Base-by-base conservation (phyloP, 2,797 vertebrate genomes). In the Xiphophorus birchmanni region DNA sequence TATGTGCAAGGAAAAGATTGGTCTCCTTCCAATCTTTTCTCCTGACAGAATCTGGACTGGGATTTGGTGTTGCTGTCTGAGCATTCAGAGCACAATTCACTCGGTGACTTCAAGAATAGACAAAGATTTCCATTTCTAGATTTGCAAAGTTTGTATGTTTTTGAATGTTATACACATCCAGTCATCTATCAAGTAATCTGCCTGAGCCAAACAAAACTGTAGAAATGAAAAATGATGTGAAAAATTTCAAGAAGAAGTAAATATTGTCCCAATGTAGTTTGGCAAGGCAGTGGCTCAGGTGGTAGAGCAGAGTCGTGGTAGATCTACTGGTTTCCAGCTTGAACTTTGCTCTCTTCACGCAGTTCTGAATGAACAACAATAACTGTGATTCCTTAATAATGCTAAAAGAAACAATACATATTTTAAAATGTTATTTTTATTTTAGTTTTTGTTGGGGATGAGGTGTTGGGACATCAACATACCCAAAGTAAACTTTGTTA, bases 81-180 rank as follows among this genome's bases (percentile, higher is more conserved):
- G 88, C 60, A 73, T 82, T 74, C 21, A 77, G 85, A 91, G 90
- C 77, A 52, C 84, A 58, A 50, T 65, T 77, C 67, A 80, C 81
- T 29, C 69, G 11, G 10, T 91, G 91, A 90, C 89, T 85, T 87
- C 78, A 73, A 54, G 50, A 10, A 54, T 54, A 32, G 56, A 29
- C n/a, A 60, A 60, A 56, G 10, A 56, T 56, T 29, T 32, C 12
- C 3, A 32, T 15, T 60, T 15, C 11, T 60, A 29, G 12, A 60
- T 26, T 7, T 29, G 56, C 4, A 29, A 58, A 29, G 29, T 13
- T 15, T 32, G 58, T 60, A 60, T 60, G 13, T 60, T 29, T 60
- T n/a, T 17, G 5, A 32, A 60, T 15, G 29, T 60, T 60, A 32
- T 60, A 13, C 12, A 60, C 32, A 21, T 21, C 35, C 6, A 65